Evolutionary conservation across 2,113 vertebrate species (phyloP), one percentile per base, ranked within the genome.

Genomic region (Numenius arquata): DNA sequence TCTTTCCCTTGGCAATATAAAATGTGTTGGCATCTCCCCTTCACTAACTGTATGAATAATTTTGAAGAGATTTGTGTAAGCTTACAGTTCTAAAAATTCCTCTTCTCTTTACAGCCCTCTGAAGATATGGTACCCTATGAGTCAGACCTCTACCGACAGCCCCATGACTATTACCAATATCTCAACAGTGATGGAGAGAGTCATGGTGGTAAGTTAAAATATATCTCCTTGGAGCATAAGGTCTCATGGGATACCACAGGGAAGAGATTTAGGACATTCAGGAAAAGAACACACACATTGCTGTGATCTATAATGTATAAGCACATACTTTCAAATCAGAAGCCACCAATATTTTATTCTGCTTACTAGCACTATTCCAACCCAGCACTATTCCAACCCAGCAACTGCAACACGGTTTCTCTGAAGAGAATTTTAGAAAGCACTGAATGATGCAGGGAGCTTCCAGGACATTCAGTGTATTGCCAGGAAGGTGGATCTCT

Each of bases 101-200:
- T 97, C 41, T 94, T 96, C 89, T 97, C 85, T 96, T 95, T 87
- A 62, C 97, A 99, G 99, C 98, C 98, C 89, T 97, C 99, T 43
- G 99, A 99, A 97, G 99, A 99, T 79, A 98, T 99, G 96, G 98
- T 98, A 89, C 15, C 98, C 67, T 99, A 99, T 55, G 99, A 99
- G 43, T 93, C 99, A 59, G 99, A 99, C 68, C 98, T 99, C 92
- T 99, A 99, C 98, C 98, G 99, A 96, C 98, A 98, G 59, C 98
- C 98, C 16, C 98, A 99, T 68, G 97, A 99, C 81, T 99, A 99
- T 95, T 99, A 99, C 98, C 98, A 98, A 11, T 99, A 99, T 95
- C 98, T 99, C 90, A 98, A 97, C 97, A 98, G 99, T 63, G 99
- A 99, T 96, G 97, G 98, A 97, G 99, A 99, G 32, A 99, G 98